These are phyloP conservation scores for Daktulosphaira vitifoliae DNA, from an alignment of 1,140 invertebrate genomes.

Conservation along the genomic window DNA sequence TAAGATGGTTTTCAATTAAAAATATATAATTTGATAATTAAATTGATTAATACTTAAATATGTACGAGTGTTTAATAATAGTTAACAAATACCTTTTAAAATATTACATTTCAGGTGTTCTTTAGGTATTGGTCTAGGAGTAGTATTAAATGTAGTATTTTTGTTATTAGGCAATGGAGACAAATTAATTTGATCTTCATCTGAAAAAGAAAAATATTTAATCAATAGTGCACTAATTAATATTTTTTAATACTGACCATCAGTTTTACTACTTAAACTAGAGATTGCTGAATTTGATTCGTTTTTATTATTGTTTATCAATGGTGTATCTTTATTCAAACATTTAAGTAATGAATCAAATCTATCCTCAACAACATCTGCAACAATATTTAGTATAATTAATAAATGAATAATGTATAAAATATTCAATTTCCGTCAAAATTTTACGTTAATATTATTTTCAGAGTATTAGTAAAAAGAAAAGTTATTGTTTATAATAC, in stretches of 20 bases:
- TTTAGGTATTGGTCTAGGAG: slow-evolving; percentile 64
- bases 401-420: too few relatives aligned
- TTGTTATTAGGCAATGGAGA: slow-evolving; percentile 55
- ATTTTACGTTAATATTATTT: too few relatives aligned
- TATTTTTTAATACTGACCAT: slow-evolving; percentile 33
- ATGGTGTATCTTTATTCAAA: slow-evolving; percentile 49
- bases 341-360: slow-evolving; percentile 56
- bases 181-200: not conserved
- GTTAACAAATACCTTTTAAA: slow-evolving; percentile 60
- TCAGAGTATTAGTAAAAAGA: too few relatives aligned
- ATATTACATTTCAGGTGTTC: slow-evolving; percentile 92
- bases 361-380: slow-evolving; percentile 46
- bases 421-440: too few relatives aligned
- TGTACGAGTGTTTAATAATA: too few relatives aligned
- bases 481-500: too few relatives aligned
- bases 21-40: too few relatives aligned
- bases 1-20: too few relatives aligned
- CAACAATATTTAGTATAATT: slow-evolving; percentile 7
- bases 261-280: slow-evolving; percentile 36
- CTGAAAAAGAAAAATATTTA: slow-evolving; percentile 3
- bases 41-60: too few relatives aligned
- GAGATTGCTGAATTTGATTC: slow-evolving; percentile 38
- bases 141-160: slow-evolving; percentile 51
- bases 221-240: not conserved
- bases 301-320: slow-evolving; percentile 38